phyloP scores from a whole-genome alignment of 2,113 vertebrate species.

The Ochotona curzoniae region DNA sequence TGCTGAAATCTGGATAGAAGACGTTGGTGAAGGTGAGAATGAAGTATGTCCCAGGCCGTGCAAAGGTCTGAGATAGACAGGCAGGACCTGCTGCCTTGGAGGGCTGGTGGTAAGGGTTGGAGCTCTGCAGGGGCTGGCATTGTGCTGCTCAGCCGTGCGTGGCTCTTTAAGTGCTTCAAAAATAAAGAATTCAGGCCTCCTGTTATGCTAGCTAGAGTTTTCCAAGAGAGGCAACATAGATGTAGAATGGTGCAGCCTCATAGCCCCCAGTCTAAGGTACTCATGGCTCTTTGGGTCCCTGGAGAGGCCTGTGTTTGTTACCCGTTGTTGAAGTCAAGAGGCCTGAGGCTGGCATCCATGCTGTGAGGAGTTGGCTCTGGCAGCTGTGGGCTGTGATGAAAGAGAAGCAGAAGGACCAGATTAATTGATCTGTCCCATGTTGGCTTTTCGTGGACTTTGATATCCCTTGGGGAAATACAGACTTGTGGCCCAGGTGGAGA shows the following conservation, averaged over 20 bases:
- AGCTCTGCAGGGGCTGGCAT: no score
- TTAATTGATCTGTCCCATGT: rapidly evolving
- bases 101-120: not conserved
- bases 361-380: not conserved
- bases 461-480: not conserved
- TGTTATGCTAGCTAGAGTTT: not conserved
- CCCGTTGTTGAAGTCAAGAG: not conserved
- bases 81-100: not conserved
- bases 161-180: not conserved
- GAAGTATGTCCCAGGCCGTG: not conserved
- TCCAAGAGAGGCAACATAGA: not conserved
- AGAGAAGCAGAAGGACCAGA: not conserved
- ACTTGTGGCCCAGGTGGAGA: rapidly evolving
- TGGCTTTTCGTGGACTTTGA: not conserved
- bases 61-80: not conserved
- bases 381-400: not conserved
- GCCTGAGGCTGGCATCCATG: not conserved
- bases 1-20: not conserved
- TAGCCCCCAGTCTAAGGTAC: no score
- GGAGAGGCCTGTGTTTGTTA: not conserved
- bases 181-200: not conserved
- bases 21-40: rapidly evolving
- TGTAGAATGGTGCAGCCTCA: not conserved
- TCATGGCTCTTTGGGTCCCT: no score
- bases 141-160: rapidly evolving